Evolutionary conservation across 2,888 invertebrate species (phyloP).

Genomic region (Acrobasis consociella): DNA sequence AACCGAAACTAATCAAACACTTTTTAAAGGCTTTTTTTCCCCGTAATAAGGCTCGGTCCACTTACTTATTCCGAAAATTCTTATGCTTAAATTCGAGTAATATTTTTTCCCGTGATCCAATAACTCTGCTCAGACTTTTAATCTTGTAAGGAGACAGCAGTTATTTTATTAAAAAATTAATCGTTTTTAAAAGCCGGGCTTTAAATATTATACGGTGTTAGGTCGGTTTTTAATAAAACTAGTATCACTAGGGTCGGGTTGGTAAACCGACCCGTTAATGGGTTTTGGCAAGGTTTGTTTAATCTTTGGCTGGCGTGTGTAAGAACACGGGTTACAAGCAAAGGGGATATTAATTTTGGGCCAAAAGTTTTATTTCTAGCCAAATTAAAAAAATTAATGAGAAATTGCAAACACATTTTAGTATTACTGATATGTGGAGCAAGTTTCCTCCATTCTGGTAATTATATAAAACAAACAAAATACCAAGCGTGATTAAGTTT

Average conservation of each 20-base stretch:
- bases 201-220: conserved; percentile 1
- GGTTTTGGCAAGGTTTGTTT: conserved; percentile 50
- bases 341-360: not conserved
- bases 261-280: conserved; percentile 53
- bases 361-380: too few species aligned
- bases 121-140: not conserved
- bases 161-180: conserved; percentile 14
- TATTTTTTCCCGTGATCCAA: not conserved
- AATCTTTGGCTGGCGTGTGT: conserved; percentile 37
- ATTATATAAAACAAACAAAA: too few species aligned
- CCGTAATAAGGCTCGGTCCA: not conserved
- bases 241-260: conserved; percentile 37
- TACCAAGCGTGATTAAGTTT: too few species aligned
- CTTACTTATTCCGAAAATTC: too few species aligned
- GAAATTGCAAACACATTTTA: too few species aligned
- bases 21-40: not conserved
- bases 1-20: not conserved
- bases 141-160: not conserved
- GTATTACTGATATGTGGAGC: too few species aligned
- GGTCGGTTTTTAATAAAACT: conserved; percentile 26
- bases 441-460: too few species aligned
- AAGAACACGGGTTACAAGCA: not conserved
- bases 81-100: not conserved
- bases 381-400: too few species aligned
- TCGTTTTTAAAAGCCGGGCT: not conserved